Conservation (phyloP, 37 sponge, comb jelly and placozoan genomes). For the Theonella swinhoei region DNA sequence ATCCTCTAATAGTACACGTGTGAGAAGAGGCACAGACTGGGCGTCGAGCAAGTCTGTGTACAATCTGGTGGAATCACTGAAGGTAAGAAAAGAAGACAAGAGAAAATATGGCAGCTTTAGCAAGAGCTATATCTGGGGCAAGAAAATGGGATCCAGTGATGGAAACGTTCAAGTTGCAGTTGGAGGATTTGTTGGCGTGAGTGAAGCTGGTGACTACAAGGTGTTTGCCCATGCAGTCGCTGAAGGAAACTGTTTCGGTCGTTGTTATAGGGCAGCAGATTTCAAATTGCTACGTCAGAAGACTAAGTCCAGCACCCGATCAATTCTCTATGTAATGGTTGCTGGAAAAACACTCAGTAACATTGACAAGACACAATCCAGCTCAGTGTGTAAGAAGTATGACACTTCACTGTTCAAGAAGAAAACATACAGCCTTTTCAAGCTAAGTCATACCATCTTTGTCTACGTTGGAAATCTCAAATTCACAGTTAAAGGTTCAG, state of each 20-base stretch:
- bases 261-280: background rate
- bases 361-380: background rate
- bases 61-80: background rate
- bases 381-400: background rate
- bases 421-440: background rate
- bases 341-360: background rate
- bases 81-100: background rate
- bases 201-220: background rate
- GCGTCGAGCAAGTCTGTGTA: background rate
- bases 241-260: background rate
- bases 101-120: background rate
- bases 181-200: background rate
- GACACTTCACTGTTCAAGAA: background rate
- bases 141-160: background rate
- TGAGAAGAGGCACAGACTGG: background rate
- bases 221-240: background rate
- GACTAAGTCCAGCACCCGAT: background rate
- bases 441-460: background rate
- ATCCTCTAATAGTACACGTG: background rate
- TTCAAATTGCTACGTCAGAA: background rate
- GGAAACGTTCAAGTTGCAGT: background rate
- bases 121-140: background rate
- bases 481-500: background rate
- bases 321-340: background rate
- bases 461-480: background rate